Percentiles rank a stretch among this genome's conserved stretches.
phyloP scores from a whole-genome alignment of 2,888 invertebrate species.

The Chloroclysta siterata region DNA sequence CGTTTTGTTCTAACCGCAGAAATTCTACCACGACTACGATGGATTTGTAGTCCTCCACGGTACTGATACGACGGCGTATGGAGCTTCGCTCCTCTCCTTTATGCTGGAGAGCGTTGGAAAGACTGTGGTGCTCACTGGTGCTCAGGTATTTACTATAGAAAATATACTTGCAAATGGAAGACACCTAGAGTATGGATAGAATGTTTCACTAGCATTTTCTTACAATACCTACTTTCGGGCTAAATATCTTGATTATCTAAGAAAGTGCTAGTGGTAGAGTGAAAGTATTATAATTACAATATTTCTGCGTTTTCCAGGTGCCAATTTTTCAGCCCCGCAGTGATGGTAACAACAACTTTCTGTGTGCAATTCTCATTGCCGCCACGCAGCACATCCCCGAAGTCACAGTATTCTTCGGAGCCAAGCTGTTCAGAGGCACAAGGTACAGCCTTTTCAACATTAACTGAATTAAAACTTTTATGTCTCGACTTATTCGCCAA shows the following conservation, averaged over 20 bases:
- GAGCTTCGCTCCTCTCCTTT: slow-evolving; percentile 97
- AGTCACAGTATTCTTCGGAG: slow-evolving; percentile 96
- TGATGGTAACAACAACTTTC: slow-evolving; percentile 96
- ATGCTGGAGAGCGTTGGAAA: slow-evolving; percentile 98
- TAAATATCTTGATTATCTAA: too few relatives aligned
- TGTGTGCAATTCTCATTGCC: slow-evolving; percentile 95
- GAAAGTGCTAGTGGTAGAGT: too few relatives aligned
- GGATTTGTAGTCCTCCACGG: slow-evolving; percentile 98
- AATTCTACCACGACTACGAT: slow-evolving; percentile 92
- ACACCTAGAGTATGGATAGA: too few relatives aligned
- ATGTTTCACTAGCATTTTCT: too few relatives aligned
- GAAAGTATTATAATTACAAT: not conserved
- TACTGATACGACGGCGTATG: slow-evolving; percentile 98
- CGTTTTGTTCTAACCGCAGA: slow-evolving; percentile 72
- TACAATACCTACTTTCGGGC: too few relatives aligned
- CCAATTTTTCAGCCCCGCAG: slow-evolving; percentile 97
- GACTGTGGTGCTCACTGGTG: slow-evolving; percentile 97
- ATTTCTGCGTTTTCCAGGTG: slow-evolving; percentile 81
- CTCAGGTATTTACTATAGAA: slow-evolving; percentile 85
- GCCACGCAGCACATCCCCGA: slow-evolving; percentile 96
- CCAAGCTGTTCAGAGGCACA: slow-evolving; percentile 95
- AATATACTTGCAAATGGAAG: not conserved
- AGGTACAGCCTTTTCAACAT: slow-evolving; percentile 51
- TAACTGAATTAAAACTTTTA: too few relatives aligned
- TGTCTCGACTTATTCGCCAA: too few relatives aligned